Base-by-base conservation (phyloP, 1,140 invertebrate species). In the Phymastichus coffea region DNA sequence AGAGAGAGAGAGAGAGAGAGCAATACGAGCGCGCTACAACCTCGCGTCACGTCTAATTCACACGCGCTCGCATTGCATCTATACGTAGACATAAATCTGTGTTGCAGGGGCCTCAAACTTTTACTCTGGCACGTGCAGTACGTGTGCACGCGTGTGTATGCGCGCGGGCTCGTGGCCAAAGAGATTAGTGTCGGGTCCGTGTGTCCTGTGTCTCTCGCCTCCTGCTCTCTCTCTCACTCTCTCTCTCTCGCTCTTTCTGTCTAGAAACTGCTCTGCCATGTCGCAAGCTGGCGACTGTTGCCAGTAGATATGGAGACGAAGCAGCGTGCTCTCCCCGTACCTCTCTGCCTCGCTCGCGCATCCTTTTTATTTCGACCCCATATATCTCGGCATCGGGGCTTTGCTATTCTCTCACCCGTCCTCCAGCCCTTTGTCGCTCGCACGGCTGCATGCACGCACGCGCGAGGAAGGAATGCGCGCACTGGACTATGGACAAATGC, bases 121-220 rank as follows among this genome's bases (percentile, higher is more conserved):
- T 47, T 47, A 28, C 44, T 44, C 41, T 44, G n/a, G n/a, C n/a
- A n/a, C 6, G 28, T 33, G 28, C 28, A 33, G 28, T 12, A 12
- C 28, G 28, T 33, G 12, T 12, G 28, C 28, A 33, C 28, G 28
- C 28, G 28, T 33, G 28, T 33, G 28, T 33, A 33, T 33, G 6
- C 9, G 10, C 14, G 63, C 65, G 55, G 67, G 70, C 60, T 70
- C 66, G 61, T 57, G 59, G 67, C 66, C 66, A 73, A 70, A 67
- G 51, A 65, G 65, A 74, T 71, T 71, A 72, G 66, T 68, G 61
- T 53, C 63, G 63, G 20, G 19, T 37, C 28, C 26, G 23, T 26
- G 22, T 25, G 14, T 15, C 12, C 12, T 17, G 28, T 33, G 12
- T 10, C 2, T 30, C 4, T 38, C 19, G 30, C 1, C 15, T 25